These are phyloP conservation scores for Myrmecophaga tridactyla DNA, from an alignment of 2,113 vertebrate genomes.

Conservation along the genomic window DNA sequence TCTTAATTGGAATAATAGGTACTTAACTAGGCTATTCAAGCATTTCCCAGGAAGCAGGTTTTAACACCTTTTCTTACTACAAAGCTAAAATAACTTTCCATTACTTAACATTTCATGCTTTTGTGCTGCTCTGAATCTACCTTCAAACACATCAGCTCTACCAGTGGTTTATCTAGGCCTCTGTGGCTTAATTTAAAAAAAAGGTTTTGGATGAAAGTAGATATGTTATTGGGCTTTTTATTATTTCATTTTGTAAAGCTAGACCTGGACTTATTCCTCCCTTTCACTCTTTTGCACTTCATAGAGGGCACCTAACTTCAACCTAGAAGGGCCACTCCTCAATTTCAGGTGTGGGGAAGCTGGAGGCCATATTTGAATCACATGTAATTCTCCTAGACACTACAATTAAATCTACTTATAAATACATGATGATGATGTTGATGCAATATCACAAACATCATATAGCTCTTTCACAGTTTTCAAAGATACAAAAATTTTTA, in stretches of 20 bases:
- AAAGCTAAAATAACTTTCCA: conserved; percentile 30
- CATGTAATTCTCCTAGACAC: neutral
- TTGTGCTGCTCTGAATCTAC: neutral
- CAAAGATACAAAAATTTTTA: neutral
- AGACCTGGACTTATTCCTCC: neutral
- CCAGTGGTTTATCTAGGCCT: neutral
- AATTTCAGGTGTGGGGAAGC: neutral
- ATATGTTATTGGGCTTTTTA: neutral
- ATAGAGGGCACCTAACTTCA: neutral
- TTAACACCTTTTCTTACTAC: neutral
- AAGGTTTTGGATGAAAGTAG: neutral
- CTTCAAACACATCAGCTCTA: neutral
- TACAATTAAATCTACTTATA: conserved; percentile 12
- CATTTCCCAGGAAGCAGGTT: neutral
- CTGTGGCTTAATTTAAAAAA: neutral
- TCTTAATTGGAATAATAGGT: neutral
- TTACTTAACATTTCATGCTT: conserved; percentile 9
- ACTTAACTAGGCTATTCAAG: neutral
- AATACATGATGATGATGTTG: neutral
- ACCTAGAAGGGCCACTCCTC: neutral
- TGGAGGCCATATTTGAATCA: neutral
- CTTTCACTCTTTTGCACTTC: neutral
- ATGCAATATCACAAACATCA: neutral
- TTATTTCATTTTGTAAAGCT: neutral
- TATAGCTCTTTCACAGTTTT: neutral